Percentiles rank a stretch among this genome's conserved stretches.
Conservation (phyloP, 2,797 vertebrate genomes). For the Cyprinella venusta region DNA sequence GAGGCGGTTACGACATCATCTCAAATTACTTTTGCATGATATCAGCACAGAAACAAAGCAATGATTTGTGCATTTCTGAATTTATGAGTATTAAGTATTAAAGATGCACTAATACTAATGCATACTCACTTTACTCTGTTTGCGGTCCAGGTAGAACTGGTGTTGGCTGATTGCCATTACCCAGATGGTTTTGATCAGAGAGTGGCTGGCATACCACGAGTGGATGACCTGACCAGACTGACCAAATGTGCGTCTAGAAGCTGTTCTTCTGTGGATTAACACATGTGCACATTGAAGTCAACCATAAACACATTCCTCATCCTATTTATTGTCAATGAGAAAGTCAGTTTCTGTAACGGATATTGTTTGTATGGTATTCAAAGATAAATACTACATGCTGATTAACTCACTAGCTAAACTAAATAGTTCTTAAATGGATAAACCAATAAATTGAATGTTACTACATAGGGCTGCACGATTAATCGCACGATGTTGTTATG, state of each 20-base stretch:
- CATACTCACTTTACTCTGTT: slow-evolving; percentile 94
- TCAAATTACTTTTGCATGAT: slow-evolving; percentile 56
- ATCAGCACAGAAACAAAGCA: slow-evolving; percentile 4
- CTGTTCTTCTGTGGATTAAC: slow-evolving; percentile 81
- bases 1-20: slow-evolving; percentile 56
- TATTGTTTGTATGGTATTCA: not conserved
- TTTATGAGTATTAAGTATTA: not conserved
- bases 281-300: slow-evolving; percentile 19
- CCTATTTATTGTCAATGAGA: not conserved
- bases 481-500: no score
- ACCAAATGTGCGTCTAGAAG: slow-evolving; percentile 90
- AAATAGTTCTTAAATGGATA: not conserved
- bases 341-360: not conserved
- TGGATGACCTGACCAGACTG: slow-evolving; percentile 92
- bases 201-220: slow-evolving; percentile 96
- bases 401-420: not conserved
- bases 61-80: not conserved
- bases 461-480: no score
- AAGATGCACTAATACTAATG: slow-evolving; percentile 10
- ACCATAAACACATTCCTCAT: not conserved
- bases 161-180: slow-evolving; percentile 99
- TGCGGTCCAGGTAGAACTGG: slow-evolving; percentile 98
- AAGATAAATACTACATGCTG: not conserved
- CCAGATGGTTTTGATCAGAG: slow-evolving; percentile 99
- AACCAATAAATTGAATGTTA: not conserved